phyloP scores from a whole-genome alignment of 2,797 vertebrate species.

The Cossypha dichroa region DNA sequence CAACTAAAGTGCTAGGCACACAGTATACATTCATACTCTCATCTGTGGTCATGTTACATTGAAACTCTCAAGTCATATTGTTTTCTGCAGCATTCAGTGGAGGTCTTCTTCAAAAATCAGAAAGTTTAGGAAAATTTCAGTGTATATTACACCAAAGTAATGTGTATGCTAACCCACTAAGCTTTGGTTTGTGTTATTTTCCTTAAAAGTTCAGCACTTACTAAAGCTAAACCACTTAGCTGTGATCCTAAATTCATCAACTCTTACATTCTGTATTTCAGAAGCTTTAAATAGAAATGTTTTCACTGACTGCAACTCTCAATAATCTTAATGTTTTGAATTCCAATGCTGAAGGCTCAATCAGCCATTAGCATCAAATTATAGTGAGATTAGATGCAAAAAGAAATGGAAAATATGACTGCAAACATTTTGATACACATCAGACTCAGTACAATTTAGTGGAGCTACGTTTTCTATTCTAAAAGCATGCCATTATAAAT shows the following conservation, averaged over 20 bases:
- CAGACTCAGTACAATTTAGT: background rate
- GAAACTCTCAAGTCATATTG: background rate
- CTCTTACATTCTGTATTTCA: background rate
- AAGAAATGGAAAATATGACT: slow-evolving; percentile 29
- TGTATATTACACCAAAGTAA: background rate
- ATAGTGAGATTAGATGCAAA: background rate
- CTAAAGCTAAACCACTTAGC: background rate
- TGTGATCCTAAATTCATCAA: background rate
- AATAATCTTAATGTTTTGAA: slow-evolving; percentile 4
- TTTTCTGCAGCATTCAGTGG: background rate
- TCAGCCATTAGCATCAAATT: slow-evolving; percentile 25
- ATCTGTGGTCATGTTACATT: background rate
- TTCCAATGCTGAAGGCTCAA: background rate
- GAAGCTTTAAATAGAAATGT: slow-evolving; percentile 25
- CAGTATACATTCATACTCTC: background rate
- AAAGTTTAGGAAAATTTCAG: background rate
- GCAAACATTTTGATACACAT: background rate
- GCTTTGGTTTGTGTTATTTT: background rate
- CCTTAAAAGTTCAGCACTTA: background rate
- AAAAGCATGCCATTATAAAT: background rate
- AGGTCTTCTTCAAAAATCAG: background rate
- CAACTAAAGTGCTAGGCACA: background rate
- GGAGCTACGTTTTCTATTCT: background rate
- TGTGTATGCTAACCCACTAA: background rate
- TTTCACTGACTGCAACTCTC: background rate